These are phyloP conservation scores for Pangasius krempfi DNA, from an alignment of 2,797 vertebrate species.

Conservation along the genomic window DNA sequence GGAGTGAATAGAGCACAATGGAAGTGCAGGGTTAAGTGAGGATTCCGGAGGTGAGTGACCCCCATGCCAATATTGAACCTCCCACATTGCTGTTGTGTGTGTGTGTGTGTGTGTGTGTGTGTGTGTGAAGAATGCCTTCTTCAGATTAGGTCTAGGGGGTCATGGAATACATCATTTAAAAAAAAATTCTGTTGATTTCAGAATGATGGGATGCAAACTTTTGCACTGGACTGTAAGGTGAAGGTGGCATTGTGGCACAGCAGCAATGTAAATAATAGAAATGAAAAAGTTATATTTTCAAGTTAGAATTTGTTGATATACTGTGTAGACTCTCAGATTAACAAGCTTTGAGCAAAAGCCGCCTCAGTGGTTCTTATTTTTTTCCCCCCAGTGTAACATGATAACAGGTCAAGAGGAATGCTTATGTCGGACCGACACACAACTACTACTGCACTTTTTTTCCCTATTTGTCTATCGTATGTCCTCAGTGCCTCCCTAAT, in stretches of 20 bases:
- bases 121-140: neutral
- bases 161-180: neutral
- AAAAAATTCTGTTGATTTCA: neutral
- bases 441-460: neutral
- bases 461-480: neutral
- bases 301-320: neutral
- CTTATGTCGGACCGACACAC: neutral
- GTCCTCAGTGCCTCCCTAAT: neutral
- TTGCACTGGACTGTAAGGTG: neutral
- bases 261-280: neutral
- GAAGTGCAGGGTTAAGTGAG: constrained; percentile 48
- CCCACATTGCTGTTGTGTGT: constrained; percentile 31
- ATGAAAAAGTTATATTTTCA: neutral
- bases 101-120: neutral
- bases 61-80: constrained; percentile 35
- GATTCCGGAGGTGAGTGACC: constrained; percentile 53
- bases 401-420: neutral
- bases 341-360: neutral
- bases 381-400: neutral
- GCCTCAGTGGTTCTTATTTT: too few species aligned
- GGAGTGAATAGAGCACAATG: constrained; percentile 47
- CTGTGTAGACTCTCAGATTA: neutral
- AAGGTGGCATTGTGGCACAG: neutral
- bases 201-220: neutral
- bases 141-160: neutral